Conservation (phyloP, 2,797 vertebrate species). For the Trachurus trachurus region DNA sequence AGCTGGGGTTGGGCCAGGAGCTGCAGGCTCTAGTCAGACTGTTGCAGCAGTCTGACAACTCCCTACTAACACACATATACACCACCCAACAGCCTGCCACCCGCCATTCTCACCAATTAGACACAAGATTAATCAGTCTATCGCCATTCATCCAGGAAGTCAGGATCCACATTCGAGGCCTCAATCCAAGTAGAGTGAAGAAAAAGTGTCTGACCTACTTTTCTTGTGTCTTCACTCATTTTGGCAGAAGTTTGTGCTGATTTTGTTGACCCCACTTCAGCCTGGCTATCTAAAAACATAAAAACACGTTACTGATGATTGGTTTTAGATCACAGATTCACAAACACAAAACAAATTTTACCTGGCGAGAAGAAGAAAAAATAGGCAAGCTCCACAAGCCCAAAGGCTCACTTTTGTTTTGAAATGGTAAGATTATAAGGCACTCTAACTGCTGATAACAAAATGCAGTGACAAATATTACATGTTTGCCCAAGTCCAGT, state of each 20-base stretch:
- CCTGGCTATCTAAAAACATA: background rate
- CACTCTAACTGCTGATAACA: too few species aligned
- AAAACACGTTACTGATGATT: background rate
- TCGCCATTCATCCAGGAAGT: slow-evolving; percentile 24
- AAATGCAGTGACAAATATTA: too few species aligned
- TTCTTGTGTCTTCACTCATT: slow-evolving; percentile 7
- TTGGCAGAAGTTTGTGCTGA: background rate
- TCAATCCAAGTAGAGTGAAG: slow-evolving; percentile 14
- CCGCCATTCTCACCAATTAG: slow-evolving; percentile 57
- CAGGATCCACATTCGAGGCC: slow-evolving; percentile 22
- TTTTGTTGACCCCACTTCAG: background rate
- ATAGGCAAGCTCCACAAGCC: background rate
- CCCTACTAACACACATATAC: slow-evolving; percentile 28
- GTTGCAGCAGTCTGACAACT: slow-evolving; percentile 52
- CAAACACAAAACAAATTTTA: background rate
- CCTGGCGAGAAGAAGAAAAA: background rate
- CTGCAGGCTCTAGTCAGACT: slow-evolving; percentile 58
- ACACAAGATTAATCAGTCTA: slow-evolving; percentile 51
- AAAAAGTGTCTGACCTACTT: slow-evolving; percentile 12
- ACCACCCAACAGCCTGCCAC: slow-evolving; percentile 36
- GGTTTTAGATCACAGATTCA: background rate
- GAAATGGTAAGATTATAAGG: too few species aligned
- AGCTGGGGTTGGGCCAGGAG: slow-evolving; percentile 51
- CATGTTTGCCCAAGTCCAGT: too few species aligned
- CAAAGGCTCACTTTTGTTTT: too few species aligned